Percentiles rank a stretch among this genome's conserved stretches.
Evolutionary conservation across 2,888 invertebrate species (phyloP).

Genomic region (Machimus rusticus): DNA sequence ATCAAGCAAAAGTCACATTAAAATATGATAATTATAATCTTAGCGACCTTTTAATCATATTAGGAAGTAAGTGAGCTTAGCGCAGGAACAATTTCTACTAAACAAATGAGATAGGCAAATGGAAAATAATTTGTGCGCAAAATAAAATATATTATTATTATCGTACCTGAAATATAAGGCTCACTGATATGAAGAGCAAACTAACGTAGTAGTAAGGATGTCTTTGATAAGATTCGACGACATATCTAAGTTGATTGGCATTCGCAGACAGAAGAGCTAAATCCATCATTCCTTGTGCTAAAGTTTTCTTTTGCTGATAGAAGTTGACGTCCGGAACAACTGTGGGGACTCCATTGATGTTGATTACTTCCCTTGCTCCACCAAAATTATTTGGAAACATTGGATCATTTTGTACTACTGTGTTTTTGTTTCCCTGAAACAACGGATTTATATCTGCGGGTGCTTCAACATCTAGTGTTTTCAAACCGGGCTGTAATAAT

Average conservation of each 20-base stretch:
- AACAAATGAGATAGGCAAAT: no score
- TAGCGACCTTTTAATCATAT: not conserved
- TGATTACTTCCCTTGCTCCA: not conserved
- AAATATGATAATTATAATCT: not conserved
- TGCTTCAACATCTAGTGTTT: not conserved
- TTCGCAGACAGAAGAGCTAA: constrained; percentile 87
- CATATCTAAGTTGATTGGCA: constrained; percentile 87
- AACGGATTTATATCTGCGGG: not conserved
- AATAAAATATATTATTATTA: not conserved
- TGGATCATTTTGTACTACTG: not conserved
- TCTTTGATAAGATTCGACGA: constrained; percentile 72
- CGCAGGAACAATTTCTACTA: no score
- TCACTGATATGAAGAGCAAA: constrained; percentile 75
- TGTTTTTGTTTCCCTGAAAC: not conserved
- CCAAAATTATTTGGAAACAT: not conserved
- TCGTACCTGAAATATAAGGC: constrained; percentile 79
- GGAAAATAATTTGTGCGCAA: not conserved
- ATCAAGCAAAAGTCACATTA: not conserved
- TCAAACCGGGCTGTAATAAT: not conserved
- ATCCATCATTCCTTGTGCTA: constrained; percentile 94
- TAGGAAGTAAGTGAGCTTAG: not conserved
- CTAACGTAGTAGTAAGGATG: constrained; percentile 83
- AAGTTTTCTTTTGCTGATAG: constrained; percentile 88
- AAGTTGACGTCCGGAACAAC: constrained; percentile 79
- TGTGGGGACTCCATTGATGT: constrained; percentile 49